Percentiles rank a stretch among this genome's conserved stretches.
phyloP scores from a whole-genome alignment of 2,888 invertebrate genomes.

The Brassicogethes aeneus region DNA sequence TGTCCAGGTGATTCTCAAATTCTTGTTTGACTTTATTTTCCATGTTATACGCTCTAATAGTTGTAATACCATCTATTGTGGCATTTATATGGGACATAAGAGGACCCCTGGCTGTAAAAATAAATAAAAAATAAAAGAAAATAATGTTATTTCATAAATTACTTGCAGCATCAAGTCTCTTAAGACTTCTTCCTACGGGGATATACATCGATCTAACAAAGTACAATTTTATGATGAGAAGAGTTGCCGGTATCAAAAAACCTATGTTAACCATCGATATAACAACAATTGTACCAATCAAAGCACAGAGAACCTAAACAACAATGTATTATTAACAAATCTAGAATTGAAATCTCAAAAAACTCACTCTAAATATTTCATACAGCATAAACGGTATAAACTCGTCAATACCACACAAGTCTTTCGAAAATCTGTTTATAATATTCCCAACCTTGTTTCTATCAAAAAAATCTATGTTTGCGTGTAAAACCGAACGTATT shows the following conservation, averaged over 20 bases:
- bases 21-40: conserved; percentile 51
- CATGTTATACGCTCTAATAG: conserved; percentile 60
- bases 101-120: conserved; percentile 50
- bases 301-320: conserved; percentile 4
- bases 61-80: conserved; percentile 64
- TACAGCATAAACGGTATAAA: conserved; percentile 30
- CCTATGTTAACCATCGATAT: conserved; percentile 2
- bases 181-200: conserved; percentile 13
- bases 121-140: not conserved
- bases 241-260: conserved; percentile 1
- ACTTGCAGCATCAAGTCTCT: conserved; percentile 14
- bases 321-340: conserved; percentile 6
- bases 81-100: conserved; percentile 65
- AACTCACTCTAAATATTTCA: not conserved
- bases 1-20: conserved; percentile 51
- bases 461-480: conserved; percentile 58
- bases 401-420: conserved; percentile 49
- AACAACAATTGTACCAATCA: not conserved
- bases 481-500: conserved; percentile 44
- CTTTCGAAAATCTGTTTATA: conserved; percentile 60
- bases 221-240: conserved; percentile 3
- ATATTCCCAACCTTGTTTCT: conserved; percentile 52
- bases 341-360: not conserved
- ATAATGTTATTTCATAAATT: conserved; percentile 2
- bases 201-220: conserved; percentile 2